Conservation (phyloP, 2,113 vertebrate genomes). For the Passerina amoena region DNA sequence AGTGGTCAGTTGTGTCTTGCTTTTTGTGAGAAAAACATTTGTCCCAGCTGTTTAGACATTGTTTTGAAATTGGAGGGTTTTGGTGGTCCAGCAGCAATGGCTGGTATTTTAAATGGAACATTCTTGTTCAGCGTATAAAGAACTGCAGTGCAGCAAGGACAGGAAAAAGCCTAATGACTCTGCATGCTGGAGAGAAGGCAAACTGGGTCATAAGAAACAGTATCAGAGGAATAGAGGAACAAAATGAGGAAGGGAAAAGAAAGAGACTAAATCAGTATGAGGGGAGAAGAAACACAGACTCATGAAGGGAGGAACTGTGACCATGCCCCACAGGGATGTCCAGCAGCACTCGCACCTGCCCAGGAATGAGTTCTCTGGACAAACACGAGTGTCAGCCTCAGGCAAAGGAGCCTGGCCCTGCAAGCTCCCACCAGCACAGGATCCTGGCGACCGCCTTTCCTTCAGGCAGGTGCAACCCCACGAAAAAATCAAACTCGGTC, state of each 20-base stretch:
- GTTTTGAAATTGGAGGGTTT: background rate
- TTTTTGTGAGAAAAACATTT: background rate
- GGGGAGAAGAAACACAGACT: background rate
- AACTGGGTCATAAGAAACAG: background rate
- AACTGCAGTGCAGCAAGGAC: background rate
- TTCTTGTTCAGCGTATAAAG: background rate
- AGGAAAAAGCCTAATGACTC: background rate
- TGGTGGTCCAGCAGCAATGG: background rate
- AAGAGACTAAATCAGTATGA: background rate
- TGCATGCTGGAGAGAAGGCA: background rate
- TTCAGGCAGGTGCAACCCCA: background rate
- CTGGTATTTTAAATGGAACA: background rate
- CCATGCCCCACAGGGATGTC: background rate
- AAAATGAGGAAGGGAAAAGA: background rate
- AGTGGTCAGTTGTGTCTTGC: background rate
- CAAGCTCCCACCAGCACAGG: rapidly evolving
- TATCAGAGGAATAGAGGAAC: background rate
- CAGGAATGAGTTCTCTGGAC: rapidly evolving
- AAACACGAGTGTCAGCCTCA: background rate
- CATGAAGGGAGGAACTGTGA: background rate
- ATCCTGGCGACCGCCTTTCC: background rate
- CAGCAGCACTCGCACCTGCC: background rate
- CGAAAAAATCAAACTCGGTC: background rate
- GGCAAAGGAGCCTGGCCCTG: background rate
- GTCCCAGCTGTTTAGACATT: background rate